phyloP scores from a whole-genome alignment of 2,113 vertebrate species.

The Onychorhynchus coronatus region DNA sequence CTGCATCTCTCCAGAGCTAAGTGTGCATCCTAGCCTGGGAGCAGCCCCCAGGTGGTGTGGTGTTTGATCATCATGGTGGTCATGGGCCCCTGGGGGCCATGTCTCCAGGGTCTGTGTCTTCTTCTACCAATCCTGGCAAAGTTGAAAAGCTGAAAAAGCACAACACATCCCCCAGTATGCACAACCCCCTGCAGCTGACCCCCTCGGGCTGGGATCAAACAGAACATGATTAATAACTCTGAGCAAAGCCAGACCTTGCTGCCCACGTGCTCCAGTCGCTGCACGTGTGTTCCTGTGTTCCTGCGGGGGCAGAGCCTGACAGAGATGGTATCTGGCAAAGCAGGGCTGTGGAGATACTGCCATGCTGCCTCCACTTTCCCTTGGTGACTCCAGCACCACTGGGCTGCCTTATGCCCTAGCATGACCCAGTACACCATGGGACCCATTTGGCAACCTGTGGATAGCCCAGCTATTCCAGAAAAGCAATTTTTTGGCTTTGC shows the following conservation, averaged over 20 bases:
- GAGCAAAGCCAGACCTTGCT: conserved; percentile 53
- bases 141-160: conserved; percentile 41
- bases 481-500: background rate
- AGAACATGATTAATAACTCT: background rate
- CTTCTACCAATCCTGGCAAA: background rate
- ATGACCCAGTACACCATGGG: fast-evolving
- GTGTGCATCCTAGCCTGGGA: background rate
- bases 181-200: background rate
- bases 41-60: fast-evolving
- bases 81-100: background rate
- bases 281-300: background rate
- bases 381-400: fast-evolving
- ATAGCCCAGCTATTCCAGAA: background rate
- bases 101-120: background rate
- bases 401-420: background rate
- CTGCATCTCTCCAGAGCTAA: background rate
- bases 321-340: background rate
- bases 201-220: conserved; percentile 1
- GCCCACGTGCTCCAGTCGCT: background rate
- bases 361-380: fast-evolving
- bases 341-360: background rate
- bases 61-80: background rate
- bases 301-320: background rate
- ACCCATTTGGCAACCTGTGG: background rate
- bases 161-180: background rate